Evolutionary conservation across 2,888 invertebrate genomes (phyloP), one percentile per base, ranked within the genome.

Genomic region (Trachelus iudaicus): DNA sequence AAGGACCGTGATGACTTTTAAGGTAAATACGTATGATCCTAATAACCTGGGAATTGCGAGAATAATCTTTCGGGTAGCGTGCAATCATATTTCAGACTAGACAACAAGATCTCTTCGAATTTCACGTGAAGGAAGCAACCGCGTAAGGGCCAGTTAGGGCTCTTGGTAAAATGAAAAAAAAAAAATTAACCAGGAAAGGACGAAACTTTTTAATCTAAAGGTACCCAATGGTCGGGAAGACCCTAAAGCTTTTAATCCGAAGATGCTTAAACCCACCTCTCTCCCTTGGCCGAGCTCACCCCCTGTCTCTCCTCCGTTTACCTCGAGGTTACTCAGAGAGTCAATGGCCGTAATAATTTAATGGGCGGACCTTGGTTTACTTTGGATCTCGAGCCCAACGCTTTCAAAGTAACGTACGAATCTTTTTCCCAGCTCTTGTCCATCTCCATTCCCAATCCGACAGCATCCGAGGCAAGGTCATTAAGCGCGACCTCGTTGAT

Each of bases 171-270:
- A 76, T 77, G 30, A 81, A 79, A 76, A 76, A 77, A 77, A 35
- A 35, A 35, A 35, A 35, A 35, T 31, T 1, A 35, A 11, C 34
- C 56, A 35, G 73, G 23, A 2, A 34, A 56, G 56, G 69, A 23
- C n/a, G 74, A 81, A 83, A 84, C 79, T 83, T 85, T 84, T 84
- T 84, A 82, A 82, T 83, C 84, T 78, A 79, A 80, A 81, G 79
- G 78, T 81, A 83, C 82, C 82, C 80, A 82, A 80, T 83, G 84
- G 84, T 83, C 81, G 76, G 80, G 82, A 83, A 84, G 83, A 78
- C 80, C 81, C 81, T 81, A 83, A 84, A 86, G 85, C 84, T 84
- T 82, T 85, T 86, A 86, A 86, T 85, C 86, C 80, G 69, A 75
- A 81, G 80, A 80, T 83, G 81, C 82, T 82, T 81, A 80, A 78